Base-by-base conservation (phyloP, 2,888 invertebrate species). In the Coelogynopora nodosa region DNA sequence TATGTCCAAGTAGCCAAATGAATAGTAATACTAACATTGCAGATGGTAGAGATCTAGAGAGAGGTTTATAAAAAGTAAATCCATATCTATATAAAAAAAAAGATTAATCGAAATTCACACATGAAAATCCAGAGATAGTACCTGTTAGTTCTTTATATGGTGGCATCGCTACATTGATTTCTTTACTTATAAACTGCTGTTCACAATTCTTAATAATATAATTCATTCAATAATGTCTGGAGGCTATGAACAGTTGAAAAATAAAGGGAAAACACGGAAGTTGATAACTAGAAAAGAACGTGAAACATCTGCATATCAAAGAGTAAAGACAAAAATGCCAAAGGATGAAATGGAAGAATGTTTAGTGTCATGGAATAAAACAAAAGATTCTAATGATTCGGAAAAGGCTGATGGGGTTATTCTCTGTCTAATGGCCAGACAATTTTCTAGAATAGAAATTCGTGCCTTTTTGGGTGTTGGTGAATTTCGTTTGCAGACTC, bases 161-260 rank as follows among this genome's bases (percentile, higher is more conserved):
- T n/a, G n/a, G n/a, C n/a, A n/a, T n/a, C n/a, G n/a, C n/a, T n/a
- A n/a, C n/a, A n/a, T n/a, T n/a, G n/a, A n/a, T n/a, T n/a, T n/a
- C n/a, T n/a, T n/a, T n/a, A n/a, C n/a, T n/a, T n/a, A n/a, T n/a
- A n/a, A n/a, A n/a, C n/a, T n/a, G n/a, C n/a, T n/a, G n/a, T n/a
- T n/a, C n/a, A n/a, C n/a, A n/a, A n/a, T n/a, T n/a, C n/a, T n/a
- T n/a, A n/a, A n/a, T n/a, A n/a, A n/a, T n/a, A n/a, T n/a, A n/a
- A n/a, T n/a, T n/a, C n/a, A n/a, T 74, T 74, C 82, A 30, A 82
- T 82, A 29, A 82, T 82, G 82, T 82, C 82, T 82, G 82, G 82
- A 29, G 82, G 82, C 31, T 82, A 27, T 82, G n/a, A 13, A 30
- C 82, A 30, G 29, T 82, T 82, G 29, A 82, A 82, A 82, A 82